Evolutionary conservation across 1,140 invertebrate genomes (phyloP).

Genomic region (Caenorhabditis latens): DNA sequence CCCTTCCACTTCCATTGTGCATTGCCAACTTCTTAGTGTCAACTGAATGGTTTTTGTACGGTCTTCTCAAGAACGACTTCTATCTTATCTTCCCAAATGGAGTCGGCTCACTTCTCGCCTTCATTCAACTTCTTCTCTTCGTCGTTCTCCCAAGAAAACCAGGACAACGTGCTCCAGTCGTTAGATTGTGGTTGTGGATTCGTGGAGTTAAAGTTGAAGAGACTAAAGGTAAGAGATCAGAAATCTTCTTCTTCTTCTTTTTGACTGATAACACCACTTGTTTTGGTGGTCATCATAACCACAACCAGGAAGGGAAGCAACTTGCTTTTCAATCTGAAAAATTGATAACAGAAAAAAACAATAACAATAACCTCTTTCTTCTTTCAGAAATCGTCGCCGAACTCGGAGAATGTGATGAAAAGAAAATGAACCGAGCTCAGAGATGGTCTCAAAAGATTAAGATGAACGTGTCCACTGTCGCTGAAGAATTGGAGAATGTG

Average conservation of each 20-base stretch:
- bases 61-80: slow-evolving; percentile 73
- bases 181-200: slow-evolving; percentile 69
- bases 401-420: slow-evolving; percentile 57
- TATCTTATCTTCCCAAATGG: slow-evolving; percentile 77
- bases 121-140: slow-evolving; percentile 74
- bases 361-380: background rate
- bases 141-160: slow-evolving; percentile 76
- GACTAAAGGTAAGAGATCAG: slow-evolving; percentile 28
- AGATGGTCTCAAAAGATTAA: slow-evolving; percentile 62
- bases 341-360: background rate
- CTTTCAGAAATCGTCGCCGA: slow-evolving; percentile 56
- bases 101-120: slow-evolving; percentile 74
- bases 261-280: too few relatives aligned
- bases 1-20: slow-evolving; percentile 76
- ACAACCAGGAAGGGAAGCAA: background rate
- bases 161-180: slow-evolving; percentile 71
- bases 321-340: background rate
- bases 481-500: slow-evolving; percentile 67
- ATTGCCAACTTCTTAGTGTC: slow-evolving; percentile 78
- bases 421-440: slow-evolving; percentile 57
- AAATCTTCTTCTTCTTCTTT: background rate
- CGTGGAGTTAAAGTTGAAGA: slow-evolving; percentile 51
- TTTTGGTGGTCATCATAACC: background rate
- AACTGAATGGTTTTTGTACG: slow-evolving; percentile 77
- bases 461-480: slow-evolving; percentile 57